Conservation (phyloP, 2,888 invertebrate genomes). For the Epirrhoe tristata region DNA sequence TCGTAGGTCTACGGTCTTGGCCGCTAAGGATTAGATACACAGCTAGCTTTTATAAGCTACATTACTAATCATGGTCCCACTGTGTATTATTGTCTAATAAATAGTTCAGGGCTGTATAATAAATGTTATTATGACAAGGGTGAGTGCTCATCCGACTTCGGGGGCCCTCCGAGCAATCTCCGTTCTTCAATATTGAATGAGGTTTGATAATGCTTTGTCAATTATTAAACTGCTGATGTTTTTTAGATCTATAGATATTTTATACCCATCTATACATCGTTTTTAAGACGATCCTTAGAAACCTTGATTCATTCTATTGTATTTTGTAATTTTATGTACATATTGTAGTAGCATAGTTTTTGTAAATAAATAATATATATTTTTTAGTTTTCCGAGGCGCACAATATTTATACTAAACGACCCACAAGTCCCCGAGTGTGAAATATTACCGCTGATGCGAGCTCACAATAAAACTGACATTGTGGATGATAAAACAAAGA, state of each 20-base stretch:
- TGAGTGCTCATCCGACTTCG: conserved; percentile 14
- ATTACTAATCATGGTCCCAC: conserved; percentile 8
- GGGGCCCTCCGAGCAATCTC: conserved; percentile 29
- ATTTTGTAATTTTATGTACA: no score
- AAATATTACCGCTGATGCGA: conserved; percentile 11
- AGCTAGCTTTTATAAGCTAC: conserved; percentile 9
- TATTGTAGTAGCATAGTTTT: no score
- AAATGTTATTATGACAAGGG: conserved; percentile 34
- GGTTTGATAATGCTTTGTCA: conserved; percentile 19
- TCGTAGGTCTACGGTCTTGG: no score
- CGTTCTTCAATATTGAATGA: conserved; percentile 27
- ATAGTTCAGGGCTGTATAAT: conserved; percentile 38
- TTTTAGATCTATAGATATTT: neutral
- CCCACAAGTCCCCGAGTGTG: conserved; percentile 5
- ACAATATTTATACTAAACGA: neutral
- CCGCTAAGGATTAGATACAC: neutral
- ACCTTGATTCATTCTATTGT: no score
- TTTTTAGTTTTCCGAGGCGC: no score
- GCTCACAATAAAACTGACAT: conserved; percentile 34
- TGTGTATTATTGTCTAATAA: conserved; percentile 42
- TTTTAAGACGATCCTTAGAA: no score
- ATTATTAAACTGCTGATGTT: conserved; percentile 19
- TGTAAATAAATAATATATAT: no score
- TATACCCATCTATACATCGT: no score
- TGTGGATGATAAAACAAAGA: conserved; percentile 42